phyloP scores from a whole-genome alignment of 2,113 vertebrate genomes.

The human region DNA sequence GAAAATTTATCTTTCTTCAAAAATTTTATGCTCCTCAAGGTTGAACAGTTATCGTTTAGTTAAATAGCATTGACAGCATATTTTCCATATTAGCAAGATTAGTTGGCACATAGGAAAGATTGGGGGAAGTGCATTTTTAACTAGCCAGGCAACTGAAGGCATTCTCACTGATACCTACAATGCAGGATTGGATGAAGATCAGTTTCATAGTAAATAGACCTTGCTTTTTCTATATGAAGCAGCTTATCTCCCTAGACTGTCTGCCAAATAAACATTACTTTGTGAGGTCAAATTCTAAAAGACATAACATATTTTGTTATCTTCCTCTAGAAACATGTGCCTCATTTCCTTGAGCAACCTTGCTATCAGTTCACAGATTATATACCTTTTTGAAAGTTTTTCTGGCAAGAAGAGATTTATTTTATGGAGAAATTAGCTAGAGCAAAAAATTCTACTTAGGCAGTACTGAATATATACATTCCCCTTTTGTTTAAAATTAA shows the following conservation, averaged over 20 bases:
- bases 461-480: constrained; percentile 43
- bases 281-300: constrained; percentile 79
- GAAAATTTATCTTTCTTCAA: neutral
- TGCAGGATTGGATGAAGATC: constrained; percentile 62
- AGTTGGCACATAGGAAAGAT: constrained; percentile 26
- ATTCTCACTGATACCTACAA: constrained; percentile 71
- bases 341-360: constrained; percentile 46
- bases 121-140: constrained; percentile 73
- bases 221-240: constrained; percentile 72
- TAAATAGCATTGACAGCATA: neutral
- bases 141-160: constrained; percentile 46
- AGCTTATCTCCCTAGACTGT: constrained; percentile 72
- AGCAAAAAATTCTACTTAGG: constrained; percentile 57
- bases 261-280: constrained; percentile 76
- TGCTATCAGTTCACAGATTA: constrained; percentile 53
- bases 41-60: neutral
- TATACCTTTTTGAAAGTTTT: constrained; percentile 55
- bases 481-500: constrained; percentile 60
- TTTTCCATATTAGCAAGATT: neutral
- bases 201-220: constrained; percentile 78
- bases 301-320: constrained; percentile 65
- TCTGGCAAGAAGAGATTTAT: constrained; percentile 58
- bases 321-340: constrained; percentile 55
- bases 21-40: neutral
- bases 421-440: constrained; percentile 55